These are phyloP conservation scores for Drosophila tsacasi DNA, from an alignment of 1,140 invertebrate species.

Conservation along the genomic window DNA sequence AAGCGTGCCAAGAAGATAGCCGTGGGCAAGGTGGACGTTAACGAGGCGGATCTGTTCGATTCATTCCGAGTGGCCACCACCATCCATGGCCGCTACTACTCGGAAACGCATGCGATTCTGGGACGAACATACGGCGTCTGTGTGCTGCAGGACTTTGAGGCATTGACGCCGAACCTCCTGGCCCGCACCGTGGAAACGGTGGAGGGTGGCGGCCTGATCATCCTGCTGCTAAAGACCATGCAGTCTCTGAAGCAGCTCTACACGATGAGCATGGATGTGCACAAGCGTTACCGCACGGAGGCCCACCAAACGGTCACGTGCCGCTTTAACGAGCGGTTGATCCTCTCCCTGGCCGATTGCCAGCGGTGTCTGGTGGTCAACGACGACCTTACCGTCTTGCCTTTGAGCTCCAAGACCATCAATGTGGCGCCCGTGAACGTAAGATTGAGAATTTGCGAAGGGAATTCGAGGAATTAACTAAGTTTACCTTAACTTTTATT, in stretches of 20 bases:
- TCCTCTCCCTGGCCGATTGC: constrained; percentile 96
- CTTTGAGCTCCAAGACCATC: constrained; percentile 95
- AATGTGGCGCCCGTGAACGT: constrained; percentile 90
- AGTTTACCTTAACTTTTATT: neutral
- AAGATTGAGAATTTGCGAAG: constrained; percentile 50
- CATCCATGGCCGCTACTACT: constrained; percentile 99
- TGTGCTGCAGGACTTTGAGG: constrained; percentile 99
- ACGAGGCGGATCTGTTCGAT: constrained; percentile 99
- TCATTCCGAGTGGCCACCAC: constrained; percentile 98
- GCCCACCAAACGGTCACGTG: constrained; percentile 96
- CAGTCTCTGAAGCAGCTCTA: constrained; percentile 97
- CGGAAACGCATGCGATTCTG: constrained; percentile 98
- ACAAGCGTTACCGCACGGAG: constrained; percentile 97
- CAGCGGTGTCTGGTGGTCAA: constrained; percentile 96
- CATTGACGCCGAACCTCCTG: constrained; percentile 98
- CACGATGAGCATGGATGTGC: constrained; percentile 99
- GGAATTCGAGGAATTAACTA: neutral
- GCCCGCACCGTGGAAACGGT: constrained; percentile 99
- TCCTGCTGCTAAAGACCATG: constrained; percentile 94
- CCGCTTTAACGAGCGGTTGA: constrained; percentile 98
- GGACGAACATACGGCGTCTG: constrained; percentile 99
- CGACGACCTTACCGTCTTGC: constrained; percentile 96
- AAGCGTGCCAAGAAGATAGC: constrained; percentile 97
- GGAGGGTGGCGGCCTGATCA: constrained; percentile 97
- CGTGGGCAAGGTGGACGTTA: constrained; percentile 94